Evolutionary conservation across 2,797 vertebrate species (phyloP), one percentile per base, ranked within the genome.

Genomic region (Morelia viridis): DNA sequence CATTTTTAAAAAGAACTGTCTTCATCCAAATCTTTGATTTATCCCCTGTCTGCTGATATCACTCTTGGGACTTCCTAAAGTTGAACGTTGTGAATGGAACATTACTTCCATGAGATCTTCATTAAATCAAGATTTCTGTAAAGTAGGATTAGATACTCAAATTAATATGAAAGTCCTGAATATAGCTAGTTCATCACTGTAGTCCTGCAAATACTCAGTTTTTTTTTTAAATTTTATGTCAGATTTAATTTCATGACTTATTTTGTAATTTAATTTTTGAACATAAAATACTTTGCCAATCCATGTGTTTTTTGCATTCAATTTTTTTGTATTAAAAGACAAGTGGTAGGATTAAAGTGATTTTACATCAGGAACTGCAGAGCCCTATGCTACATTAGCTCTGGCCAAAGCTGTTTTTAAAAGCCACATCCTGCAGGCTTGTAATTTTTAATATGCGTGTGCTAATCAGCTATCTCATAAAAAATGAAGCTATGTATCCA

Each of bases 261-360:
- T 26, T 85, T 92, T 76, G 15, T 46, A 68, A 61, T 91, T 85
- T 26, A 61, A 50, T 62, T 85, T 93, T 8, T 68, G 41, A 56
- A 13, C 8, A 85, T 57, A 53, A 88, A 88, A 84, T 56, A 83
- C 68, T 85, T 50, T 15, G 19, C 31, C 88, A n/a, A 86, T 50
- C 10, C 35, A 11, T 15, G 0, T 35, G 4, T 84, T 53, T 61
- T 11, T 53, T 87, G 31, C 35, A 35, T 19, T 71, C 31, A 71
- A 35, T 17, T 35, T n/a, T 84, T 65, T 22, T 65, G 24, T 31
- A 80, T 13, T 76, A 86, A 80, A 91, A 26, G 28, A 8, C 10
- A 83, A 65, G 12, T 9, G 24, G 12, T 64, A 17, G 4, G 5
- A 61, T 56, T 86, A 80, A 91, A 89, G 28, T 41, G 4, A 57